Percentiles rank a stretch among this genome's conserved stretches.
phyloP scores from a whole-genome alignment of 2,113 vertebrate species.

The Phylloscopus trochilus region DNA sequence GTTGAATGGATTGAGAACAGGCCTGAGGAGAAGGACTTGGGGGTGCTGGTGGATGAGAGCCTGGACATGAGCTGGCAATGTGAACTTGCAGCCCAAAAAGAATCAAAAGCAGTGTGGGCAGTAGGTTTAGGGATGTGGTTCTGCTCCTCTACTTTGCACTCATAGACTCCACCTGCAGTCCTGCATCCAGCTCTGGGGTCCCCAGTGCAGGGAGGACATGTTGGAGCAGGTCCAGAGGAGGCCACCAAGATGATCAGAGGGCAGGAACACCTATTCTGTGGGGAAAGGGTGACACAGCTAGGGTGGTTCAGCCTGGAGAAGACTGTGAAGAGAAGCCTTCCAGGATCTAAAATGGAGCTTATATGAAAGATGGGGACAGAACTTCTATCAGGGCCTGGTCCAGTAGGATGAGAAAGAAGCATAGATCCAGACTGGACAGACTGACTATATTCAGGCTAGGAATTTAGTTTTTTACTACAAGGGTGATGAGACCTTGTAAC shows the following conservation, averaged over 20 bases:
- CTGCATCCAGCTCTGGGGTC: background rate
- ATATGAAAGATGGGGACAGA: background rate
- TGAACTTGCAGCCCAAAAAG: background rate
- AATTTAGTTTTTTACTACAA: accelerated
- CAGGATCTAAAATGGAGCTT: background rate
- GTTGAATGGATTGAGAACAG: background rate
- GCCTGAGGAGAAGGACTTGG: background rate
- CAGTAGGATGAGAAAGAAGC: background rate
- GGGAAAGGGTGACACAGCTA: background rate
- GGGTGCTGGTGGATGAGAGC: background rate
- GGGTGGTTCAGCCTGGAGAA: background rate
- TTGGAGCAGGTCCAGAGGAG: background rate
- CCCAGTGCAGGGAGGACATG: background rate
- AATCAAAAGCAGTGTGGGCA: accelerated
- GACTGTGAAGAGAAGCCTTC: background rate
- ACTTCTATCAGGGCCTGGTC: background rate
- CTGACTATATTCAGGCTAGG: background rate
- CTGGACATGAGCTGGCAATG: accelerated
- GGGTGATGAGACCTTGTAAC: background rate
- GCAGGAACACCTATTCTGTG: background rate
- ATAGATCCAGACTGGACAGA: background rate
- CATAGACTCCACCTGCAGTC: background rate
- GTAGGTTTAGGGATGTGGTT: background rate
- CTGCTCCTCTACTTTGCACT: accelerated
- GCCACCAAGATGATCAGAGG: background rate